Percentiles rank a stretch among this genome's conserved stretches.
These are phyloP conservation scores for Sylvicapra grimmia DNA, from an alignment of 2,113 vertebrate species.

Conservation along the genomic window DNA sequence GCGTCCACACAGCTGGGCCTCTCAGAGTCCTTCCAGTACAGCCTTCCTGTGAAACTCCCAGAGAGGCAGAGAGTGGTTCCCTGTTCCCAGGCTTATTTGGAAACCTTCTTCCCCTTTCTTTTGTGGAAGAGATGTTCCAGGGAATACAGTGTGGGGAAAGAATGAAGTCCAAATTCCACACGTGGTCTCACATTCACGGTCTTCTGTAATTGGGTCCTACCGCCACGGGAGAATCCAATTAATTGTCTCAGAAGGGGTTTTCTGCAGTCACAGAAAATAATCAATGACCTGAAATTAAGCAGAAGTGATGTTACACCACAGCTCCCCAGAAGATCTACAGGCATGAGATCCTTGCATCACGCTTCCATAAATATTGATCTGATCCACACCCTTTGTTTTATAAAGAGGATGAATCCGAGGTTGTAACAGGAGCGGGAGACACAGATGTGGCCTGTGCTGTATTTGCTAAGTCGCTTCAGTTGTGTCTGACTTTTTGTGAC, in stretches of 20 bases:
- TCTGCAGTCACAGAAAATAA: neutral
- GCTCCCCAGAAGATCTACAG: neutral
- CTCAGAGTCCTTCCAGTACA: neutral
- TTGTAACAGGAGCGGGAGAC: neutral
- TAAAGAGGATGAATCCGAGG: neutral
- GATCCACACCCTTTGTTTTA: neutral
- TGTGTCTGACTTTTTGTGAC: neutral
- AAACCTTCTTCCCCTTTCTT: neutral
- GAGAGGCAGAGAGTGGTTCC: too few species aligned
- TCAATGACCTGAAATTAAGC: neutral
- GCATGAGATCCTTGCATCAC: too few species aligned
- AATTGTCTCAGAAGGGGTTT: neutral
- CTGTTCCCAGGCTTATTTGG: neutral
- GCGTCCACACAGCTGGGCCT: accelerated
- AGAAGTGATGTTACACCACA: neutral
- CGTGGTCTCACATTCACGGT: neutral
- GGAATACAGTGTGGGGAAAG: neutral
- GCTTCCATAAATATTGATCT: neutral
- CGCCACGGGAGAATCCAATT: neutral
- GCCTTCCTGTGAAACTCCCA: accelerated
- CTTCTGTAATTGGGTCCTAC: too few species aligned
- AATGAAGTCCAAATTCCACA: neutral
- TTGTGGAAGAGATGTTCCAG: neutral
- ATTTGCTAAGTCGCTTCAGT: neutral
- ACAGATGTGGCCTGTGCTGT: neutral